These are phyloP conservation scores for Phocides pigmalion DNA, from an alignment of 1,140 invertebrate species.

Conservation along the genomic window DNA sequence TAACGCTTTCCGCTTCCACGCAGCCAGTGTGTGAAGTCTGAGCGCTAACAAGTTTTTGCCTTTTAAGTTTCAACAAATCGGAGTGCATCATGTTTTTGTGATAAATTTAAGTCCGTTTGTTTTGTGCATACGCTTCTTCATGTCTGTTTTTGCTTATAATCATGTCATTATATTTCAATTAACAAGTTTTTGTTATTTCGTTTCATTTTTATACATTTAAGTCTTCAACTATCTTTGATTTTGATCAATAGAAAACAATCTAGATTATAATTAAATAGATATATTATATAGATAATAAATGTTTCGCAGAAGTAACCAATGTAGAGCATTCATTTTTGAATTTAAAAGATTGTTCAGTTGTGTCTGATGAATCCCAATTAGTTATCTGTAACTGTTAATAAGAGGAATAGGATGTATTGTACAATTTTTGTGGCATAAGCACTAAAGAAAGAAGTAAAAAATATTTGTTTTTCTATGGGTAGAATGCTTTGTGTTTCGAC, in stretches of 20 bases:
- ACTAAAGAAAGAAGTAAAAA: too few relatives aligned
- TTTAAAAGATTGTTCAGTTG: too few relatives aligned
- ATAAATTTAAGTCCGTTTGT: conserved; percentile 21
- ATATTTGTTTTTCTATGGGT: too few relatives aligned
- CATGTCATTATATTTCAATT: conserved; percentile 35
- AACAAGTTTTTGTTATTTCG: conserved; percentile 15
- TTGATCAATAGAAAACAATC: not conserved
- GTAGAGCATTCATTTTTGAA: too few relatives aligned
- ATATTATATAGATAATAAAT: too few relatives aligned
- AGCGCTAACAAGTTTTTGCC: conserved; percentile 46
- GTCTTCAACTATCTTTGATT: too few relatives aligned
- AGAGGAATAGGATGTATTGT: too few relatives aligned
- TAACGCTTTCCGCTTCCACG: too few relatives aligned
- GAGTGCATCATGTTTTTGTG: conserved; percentile 23
- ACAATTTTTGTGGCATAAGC: too few relatives aligned
- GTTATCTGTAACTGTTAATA: too few relatives aligned
- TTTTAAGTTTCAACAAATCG: conserved; percentile 50
- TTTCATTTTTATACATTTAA: not conserved
- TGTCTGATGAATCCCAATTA: too few relatives aligned
- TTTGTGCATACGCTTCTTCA: conserved; percentile 31
- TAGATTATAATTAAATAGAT: not conserved
- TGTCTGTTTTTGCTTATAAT: conserved; percentile 29
- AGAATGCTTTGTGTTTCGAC: too few relatives aligned
- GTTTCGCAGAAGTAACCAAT: not conserved
- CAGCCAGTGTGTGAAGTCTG: not conserved